Evolutionary conservation across 1,140 invertebrate species (phyloP).

Genomic region (Leptinotarsa texana): DNA sequence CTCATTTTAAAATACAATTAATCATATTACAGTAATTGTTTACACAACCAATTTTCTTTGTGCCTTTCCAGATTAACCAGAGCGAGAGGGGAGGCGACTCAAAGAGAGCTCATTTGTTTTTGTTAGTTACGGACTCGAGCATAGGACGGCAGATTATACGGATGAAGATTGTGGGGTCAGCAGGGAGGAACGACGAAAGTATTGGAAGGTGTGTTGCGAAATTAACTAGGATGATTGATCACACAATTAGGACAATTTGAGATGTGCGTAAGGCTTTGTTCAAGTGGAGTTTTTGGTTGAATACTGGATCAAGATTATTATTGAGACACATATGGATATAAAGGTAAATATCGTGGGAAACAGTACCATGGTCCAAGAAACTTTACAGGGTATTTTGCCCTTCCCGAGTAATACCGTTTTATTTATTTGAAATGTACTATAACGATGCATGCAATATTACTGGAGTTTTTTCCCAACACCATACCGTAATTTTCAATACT

Average conservation of each 20-base stretch:
- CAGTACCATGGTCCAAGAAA: too few relatives aligned
- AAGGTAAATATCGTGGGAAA: too few relatives aligned
- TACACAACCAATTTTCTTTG: slow-evolving; percentile 43
- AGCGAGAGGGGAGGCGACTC: slow-evolving; percentile 31
- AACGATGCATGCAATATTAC: too few relatives aligned
- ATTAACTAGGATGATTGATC: slow-evolving; percentile 9
- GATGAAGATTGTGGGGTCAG: slow-evolving; percentile 7
- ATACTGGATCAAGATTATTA: too few relatives aligned
- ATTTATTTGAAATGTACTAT: too few relatives aligned
- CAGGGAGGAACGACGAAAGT: not conserved
- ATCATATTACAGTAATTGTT: slow-evolving; percentile 42
- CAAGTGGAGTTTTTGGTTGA: too few relatives aligned
- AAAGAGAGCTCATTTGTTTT: slow-evolving; percentile 44
- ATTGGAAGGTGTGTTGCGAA: slow-evolving; percentile 12
- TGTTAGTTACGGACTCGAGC: slow-evolving; percentile 42
- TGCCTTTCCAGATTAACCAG: slow-evolving; percentile 34
- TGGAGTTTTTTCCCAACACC: too few relatives aligned
- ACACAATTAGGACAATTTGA: not conserved
- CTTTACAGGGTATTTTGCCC: too few relatives aligned
- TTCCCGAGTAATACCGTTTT: too few relatives aligned
- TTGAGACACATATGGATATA: too few relatives aligned
- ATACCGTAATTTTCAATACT: too few relatives aligned
- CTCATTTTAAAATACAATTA: slow-evolving; percentile 37
- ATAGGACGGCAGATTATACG: slow-evolving; percentile 31
- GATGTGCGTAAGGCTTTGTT: not conserved